These are phyloP conservation scores for Acropternis orthonyx DNA, from an alignment of 2,797 vertebrate genomes.

Conservation along the genomic window DNA sequence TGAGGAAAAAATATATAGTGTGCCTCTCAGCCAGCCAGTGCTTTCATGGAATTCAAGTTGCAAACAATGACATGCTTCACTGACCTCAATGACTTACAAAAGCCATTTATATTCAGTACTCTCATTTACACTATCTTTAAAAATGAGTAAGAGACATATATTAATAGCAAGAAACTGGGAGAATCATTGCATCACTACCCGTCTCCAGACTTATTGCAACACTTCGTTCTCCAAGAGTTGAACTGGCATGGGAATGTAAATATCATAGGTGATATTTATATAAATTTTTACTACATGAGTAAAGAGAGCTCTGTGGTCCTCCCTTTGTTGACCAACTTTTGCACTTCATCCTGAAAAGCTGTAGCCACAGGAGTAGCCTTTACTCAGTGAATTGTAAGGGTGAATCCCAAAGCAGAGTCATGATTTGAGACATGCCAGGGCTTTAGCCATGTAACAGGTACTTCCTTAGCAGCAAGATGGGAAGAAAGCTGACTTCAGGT, in stretches of 20 bases:
- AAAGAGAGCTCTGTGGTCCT: background rate
- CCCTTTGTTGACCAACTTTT: slow-evolving; percentile 37
- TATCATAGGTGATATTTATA: slow-evolving; percentile 57
- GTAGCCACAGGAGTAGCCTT: background rate
- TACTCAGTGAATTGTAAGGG: background rate
- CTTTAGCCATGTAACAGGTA: background rate
- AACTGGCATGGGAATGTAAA: slow-evolving; percentile 73
- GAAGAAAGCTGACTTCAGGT: background rate
- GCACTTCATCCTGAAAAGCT: background rate
- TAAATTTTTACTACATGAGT: slow-evolving; percentile 42
- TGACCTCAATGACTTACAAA: slow-evolving; percentile 81
- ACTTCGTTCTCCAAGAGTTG: slow-evolving; percentile 75
- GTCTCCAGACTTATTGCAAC: slow-evolving; percentile 74
- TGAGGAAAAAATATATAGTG: slow-evolving; percentile 69
- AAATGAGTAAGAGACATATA: slow-evolving; percentile 80
- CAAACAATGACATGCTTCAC: slow-evolving; percentile 85
- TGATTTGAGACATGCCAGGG: background rate
- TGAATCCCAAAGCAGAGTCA: background rate
- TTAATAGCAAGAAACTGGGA: slow-evolving; percentile 79
- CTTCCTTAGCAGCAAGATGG: background rate
- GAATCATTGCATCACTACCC: slow-evolving; percentile 76
- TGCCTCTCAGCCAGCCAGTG: slow-evolving; percentile 67
- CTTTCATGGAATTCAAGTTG: slow-evolving; percentile 74
- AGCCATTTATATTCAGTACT: slow-evolving; percentile 83
- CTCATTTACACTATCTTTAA: slow-evolving; percentile 81